phyloP scores from a whole-genome alignment of 1,140 invertebrate genomes.

The Ips typographus region DNA sequence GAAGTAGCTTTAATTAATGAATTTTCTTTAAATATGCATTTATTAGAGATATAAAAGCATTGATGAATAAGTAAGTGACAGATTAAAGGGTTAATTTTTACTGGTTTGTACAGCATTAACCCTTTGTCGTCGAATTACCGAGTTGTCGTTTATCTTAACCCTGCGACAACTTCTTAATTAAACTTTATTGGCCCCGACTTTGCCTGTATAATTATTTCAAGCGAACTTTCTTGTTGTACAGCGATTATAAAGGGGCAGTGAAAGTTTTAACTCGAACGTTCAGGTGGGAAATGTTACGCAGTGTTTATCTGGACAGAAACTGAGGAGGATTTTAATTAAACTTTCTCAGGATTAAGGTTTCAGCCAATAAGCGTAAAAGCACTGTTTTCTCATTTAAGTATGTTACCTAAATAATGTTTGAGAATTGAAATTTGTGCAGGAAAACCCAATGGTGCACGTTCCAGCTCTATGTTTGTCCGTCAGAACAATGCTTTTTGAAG shows the following conservation, averaged over 20 bases:
- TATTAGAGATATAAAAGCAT: too few relatives aligned
- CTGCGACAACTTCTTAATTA: conserved; percentile 11
- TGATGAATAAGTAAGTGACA: background rate
- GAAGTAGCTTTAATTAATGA: background rate
- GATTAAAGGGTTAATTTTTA: background rate
- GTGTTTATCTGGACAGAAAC: conserved; percentile 2
- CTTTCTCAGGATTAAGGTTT: background rate
- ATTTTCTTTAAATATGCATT: background rate
- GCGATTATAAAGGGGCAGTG: background rate
- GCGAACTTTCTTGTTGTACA: conserved; percentile 1
- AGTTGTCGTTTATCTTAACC: conserved; percentile 3
- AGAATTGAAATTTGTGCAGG: too few relatives aligned
- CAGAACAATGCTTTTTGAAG: too few relatives aligned
- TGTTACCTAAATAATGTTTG: too few relatives aligned
- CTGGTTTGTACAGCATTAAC: background rate
- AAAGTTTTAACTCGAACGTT: conserved; percentile 6
- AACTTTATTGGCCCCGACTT: conserved; percentile 12
- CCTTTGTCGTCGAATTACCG: background rate
- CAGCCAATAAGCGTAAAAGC: conserved; percentile 1
- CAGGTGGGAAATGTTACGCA: background rate
- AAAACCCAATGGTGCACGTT: too few relatives aligned
- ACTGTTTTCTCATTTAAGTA: too few relatives aligned
- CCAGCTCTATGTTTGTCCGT: too few relatives aligned
- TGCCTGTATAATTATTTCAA: conserved; percentile 12
- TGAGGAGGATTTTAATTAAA: conserved; percentile 2